Base-by-base conservation (phyloP, 2,797 vertebrate species). In the Brotula barbata region DNA sequence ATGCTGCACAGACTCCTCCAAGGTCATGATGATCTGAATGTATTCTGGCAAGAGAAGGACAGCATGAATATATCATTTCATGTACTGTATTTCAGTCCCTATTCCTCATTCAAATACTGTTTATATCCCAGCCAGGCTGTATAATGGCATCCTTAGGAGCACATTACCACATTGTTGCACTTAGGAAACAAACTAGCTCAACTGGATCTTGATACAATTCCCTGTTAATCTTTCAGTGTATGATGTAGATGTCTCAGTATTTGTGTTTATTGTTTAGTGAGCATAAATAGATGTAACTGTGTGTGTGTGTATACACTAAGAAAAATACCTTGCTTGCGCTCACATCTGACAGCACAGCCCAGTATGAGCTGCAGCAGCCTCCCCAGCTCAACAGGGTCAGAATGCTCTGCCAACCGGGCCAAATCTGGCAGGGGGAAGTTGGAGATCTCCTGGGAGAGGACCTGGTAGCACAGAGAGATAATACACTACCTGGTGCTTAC, bases 11-110 rank as follows among this genome's bases (percentile, higher is more conserved):
- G 97, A 97, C 64, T 99, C 97, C 75, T 98, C 97, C 73, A 99
- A 78, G n/a, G 95, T 98, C 97, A 99, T 99, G 84, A 99, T 99
- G 77, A 92, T 92, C 88, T 98, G 93, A 84, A 99, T 97, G 79
- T 99, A 95, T 34, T 97, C 97, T 99, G 82, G 5, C 20, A 22
- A 58, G 44, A 36, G 7, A 33, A 9, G 11, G 31, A 33, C 6
- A 33, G 31, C 31, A 0, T 5, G 4, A 58, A 36, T 28, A 45
- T 9, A 48, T 36, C 0, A 10, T 44, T n/a, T n/a, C 21, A n/a
- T 5, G 12, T 16, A 41, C 14, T 15, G 48, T 14, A 37, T 49
- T 47, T 58, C 33, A 68, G 36, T 56, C 22, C 58, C 28, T 49
- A 15, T 55, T 39, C 59, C 20, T 47, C 49, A 46, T 63, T n/a